Conservation (phyloP, 2,797 vertebrate genomes). For the Ctenochaetus hawaiiensis region DNA sequence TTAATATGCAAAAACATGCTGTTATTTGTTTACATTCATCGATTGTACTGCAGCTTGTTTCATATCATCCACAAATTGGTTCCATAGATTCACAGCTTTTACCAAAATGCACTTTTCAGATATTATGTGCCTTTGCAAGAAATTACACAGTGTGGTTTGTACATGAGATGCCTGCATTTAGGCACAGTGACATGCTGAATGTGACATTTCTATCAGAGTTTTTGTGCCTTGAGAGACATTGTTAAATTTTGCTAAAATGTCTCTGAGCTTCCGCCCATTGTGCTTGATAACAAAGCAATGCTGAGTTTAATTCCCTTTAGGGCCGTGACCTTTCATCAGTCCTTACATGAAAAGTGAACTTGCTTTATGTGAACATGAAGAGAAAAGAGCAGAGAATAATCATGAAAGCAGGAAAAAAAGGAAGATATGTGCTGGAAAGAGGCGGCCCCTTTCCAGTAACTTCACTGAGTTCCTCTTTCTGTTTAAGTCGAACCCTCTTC, state of each 20-base stretch:
- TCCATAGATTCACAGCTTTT: background rate
- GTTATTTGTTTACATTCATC: background rate
- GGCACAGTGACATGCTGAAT: background rate
- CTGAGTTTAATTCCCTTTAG: background rate
- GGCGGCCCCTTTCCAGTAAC: conserved; percentile 74
- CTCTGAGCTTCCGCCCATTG: background rate
- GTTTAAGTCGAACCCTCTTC: conserved; percentile 51
- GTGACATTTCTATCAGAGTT: background rate
- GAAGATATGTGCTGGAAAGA: conserved; percentile 41
- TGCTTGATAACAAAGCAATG: background rate
- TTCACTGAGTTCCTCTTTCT: conserved; percentile 80
- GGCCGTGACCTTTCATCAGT: conserved; percentile 1
- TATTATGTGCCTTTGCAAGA: background rate
- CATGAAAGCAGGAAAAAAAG: conserved; percentile 40
- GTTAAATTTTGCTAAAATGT: too few species aligned
- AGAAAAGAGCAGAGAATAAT: conserved; percentile 12
- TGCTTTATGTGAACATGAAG: background rate
- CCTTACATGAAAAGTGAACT: conserved; percentile 48
- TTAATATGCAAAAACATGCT: background rate
- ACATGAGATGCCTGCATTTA: too few species aligned
- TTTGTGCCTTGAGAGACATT: background rate
- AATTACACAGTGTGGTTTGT: background rate
- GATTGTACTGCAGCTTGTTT: background rate
- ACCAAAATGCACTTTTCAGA: background rate
- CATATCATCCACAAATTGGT: too few species aligned